Evolutionary conservation across 2,797 vertebrate genomes (phyloP).

Genomic region (Hypotaenidia okinawae): DNA sequence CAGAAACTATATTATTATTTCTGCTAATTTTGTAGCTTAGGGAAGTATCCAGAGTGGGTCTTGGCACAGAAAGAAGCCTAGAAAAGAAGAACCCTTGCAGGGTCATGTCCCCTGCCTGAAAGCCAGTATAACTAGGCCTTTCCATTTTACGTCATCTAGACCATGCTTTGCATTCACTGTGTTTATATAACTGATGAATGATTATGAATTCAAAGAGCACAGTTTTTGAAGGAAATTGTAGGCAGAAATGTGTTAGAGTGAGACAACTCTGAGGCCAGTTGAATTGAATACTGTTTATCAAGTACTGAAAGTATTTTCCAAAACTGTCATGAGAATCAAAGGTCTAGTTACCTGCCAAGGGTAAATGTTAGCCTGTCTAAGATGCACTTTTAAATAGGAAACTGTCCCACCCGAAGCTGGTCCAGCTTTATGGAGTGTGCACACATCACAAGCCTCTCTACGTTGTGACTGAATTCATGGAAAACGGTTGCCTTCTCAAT

Average conservation of each 20-base stretch:
- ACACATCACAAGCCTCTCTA: slow-evolving; percentile 80
- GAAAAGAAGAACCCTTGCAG: not conserved
- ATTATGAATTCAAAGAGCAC: not conserved
- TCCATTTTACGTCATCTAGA: not conserved
- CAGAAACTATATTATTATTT: not conserved
- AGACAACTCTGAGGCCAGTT: not conserved
- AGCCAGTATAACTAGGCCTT: not conserved
- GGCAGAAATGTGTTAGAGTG: not conserved
- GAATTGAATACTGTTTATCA: not conserved
- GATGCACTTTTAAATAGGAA: slow-evolving; percentile 73
- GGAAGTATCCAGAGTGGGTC: not conserved
- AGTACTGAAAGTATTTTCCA: not conserved
- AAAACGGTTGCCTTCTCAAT: slow-evolving; percentile 84
- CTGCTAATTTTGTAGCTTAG: not conserved
- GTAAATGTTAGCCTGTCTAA: not conserved
- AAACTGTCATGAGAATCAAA: not conserved
- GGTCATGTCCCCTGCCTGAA: not conserved
- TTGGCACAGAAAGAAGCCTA: not conserved
- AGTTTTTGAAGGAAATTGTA: not conserved
- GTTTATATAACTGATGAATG: not conserved
- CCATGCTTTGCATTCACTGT: not conserved
- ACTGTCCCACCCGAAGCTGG: slow-evolving; percentile 85
- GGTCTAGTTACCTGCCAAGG: not conserved
- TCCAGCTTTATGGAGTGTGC: slow-evolving; percentile 90
- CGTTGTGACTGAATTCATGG: slow-evolving; percentile 89